Percentiles rank a stretch among this genome's conserved stretches.
Evolutionary conservation across 2,888 invertebrate genomes (phyloP).

Genomic region (Lasioglossum malachurum): DNA sequence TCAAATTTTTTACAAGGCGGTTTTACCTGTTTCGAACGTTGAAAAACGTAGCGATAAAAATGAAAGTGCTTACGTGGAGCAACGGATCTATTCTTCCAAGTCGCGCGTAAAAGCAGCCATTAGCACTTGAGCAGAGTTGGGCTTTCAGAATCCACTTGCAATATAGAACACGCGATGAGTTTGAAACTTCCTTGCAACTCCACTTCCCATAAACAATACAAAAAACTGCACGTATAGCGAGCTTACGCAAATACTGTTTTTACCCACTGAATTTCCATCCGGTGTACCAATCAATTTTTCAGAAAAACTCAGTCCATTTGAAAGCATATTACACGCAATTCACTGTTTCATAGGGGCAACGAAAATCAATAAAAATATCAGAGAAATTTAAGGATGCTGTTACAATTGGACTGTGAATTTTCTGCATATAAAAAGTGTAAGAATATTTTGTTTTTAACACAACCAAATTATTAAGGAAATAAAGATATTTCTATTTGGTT

Average conservation of each 20-base stretch:
- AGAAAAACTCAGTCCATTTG: neutral
- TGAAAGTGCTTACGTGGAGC: neutral
- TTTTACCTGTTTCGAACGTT: neutral
- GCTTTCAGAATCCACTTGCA: constrained; percentile 2
- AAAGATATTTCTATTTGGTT: no score
- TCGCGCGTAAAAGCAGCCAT: constrained; percentile 1
- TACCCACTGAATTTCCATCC: neutral
- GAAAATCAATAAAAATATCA: neutral
- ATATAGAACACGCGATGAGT: constrained; percentile 3
- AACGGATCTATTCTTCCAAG: neutral
- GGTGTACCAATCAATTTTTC: neutral
- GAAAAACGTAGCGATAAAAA: neutral
- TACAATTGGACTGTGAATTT: neutral
- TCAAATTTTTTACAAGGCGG: neutral
- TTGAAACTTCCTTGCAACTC: neutral
- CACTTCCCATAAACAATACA: neutral
- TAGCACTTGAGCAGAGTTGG: constrained; percentile 5
- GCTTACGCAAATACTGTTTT: neutral
- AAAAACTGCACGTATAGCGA: neutral
- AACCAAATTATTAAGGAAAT: no score
- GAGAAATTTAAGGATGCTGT: neutral
- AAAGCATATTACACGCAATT: neutral
- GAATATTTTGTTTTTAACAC: neutral
- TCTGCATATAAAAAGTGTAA: neutral
- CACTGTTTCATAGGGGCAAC: neutral